Evolutionary conservation across 2,888 invertebrate species (phyloP).

Genomic region (Dynastes tityus): DNA sequence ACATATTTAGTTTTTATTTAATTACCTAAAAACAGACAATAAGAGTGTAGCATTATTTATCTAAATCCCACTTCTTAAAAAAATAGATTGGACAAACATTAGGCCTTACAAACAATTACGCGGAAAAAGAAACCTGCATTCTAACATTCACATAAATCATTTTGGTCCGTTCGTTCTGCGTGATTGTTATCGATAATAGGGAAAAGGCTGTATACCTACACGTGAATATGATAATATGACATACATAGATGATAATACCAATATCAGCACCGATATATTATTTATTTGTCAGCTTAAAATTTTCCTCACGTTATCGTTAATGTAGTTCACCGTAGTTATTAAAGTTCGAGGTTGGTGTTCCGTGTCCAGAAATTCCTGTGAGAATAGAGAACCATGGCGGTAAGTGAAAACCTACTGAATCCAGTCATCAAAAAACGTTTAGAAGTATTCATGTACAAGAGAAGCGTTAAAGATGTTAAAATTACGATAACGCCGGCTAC

Average conservation of each 20-base stretch:
- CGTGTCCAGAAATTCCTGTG: neutral
- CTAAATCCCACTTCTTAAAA: neutral
- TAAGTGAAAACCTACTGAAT: constrained; percentile 31
- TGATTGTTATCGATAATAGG: neutral
- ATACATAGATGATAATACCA: neutral
- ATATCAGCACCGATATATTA: neutral
- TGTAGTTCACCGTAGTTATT: neutral
- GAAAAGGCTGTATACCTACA: neutral
- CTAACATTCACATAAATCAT: too few species aligned
- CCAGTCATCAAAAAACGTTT: constrained; percentile 22
- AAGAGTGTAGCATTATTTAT: neutral
- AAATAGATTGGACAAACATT: too few species aligned
- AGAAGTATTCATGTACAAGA: constrained; percentile 11
- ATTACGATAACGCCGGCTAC: constrained; percentile 7
- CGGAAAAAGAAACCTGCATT: neutral
- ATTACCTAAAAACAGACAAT: too few species aligned
- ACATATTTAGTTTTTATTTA: too few species aligned
- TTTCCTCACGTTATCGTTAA: neutral
- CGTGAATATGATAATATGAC: neutral
- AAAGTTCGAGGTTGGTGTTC: neutral
- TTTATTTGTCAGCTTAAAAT: neutral
- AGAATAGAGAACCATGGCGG: constrained; percentile 9
- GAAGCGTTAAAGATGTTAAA: neutral
- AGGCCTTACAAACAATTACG: neutral
- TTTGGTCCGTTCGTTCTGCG: neutral